These are phyloP conservation scores for Leucophora obtusa DNA, from an alignment of 2,888 invertebrate species.

Conservation along the genomic window DNA sequence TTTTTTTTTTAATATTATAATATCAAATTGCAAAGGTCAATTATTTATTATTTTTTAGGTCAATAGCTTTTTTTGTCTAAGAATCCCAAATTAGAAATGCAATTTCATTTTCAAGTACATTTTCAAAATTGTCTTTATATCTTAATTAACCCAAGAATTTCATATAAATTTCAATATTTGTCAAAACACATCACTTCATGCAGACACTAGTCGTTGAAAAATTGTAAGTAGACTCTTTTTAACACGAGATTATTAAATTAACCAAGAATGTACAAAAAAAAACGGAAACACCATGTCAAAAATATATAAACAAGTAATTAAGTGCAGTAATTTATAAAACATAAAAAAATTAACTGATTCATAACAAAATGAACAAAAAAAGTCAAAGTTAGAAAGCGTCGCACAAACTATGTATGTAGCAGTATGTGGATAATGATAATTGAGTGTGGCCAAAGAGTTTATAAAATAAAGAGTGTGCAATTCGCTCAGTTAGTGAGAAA, in stretches of 20 bases:
- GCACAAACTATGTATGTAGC: not conserved
- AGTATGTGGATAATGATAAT: too few relatives aligned
- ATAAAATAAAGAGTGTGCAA: too few relatives aligned
- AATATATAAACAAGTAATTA: constrained; percentile 53
- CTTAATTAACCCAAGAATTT: constrained; percentile 45
- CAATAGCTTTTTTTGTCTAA: not conserved
- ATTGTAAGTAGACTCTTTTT: constrained; percentile 18
- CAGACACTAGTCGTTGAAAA: not conserved
- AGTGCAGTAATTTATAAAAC: constrained; percentile 31
- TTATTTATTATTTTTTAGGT: not conserved
- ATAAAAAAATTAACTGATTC: constrained; percentile 26
- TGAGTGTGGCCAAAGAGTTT: too few relatives aligned
- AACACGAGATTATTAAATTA: constrained; percentile 47
- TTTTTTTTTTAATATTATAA: too few relatives aligned
- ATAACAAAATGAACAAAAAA: constrained; percentile 10
- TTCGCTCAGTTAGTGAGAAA: too few relatives aligned
- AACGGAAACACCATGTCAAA: constrained; percentile 55
- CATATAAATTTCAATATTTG: constrained; percentile 21
- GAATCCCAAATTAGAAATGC: not conserved
- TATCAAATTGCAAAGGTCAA: too few relatives aligned
- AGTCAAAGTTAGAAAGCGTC: not conserved
- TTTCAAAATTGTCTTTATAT: constrained; percentile 12
- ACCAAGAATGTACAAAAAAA: constrained; percentile 17
- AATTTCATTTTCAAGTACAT: not conserved
- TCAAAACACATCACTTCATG: constrained; percentile 40